phyloP scores from a whole-genome alignment of 1,140 invertebrate species.

The Eciton burchellii region DNA sequence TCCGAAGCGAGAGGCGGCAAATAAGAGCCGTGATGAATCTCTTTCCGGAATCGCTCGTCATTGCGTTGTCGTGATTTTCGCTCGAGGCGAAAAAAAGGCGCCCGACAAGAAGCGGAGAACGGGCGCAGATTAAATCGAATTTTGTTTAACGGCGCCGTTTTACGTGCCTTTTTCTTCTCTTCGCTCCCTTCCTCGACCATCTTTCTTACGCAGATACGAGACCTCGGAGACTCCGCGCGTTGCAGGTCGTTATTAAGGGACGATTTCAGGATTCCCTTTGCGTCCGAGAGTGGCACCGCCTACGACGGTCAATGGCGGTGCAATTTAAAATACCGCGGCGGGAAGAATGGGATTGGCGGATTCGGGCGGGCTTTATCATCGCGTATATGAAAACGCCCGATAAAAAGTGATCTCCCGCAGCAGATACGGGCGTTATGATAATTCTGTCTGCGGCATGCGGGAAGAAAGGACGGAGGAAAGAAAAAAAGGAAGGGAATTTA shows the following conservation, averaged over 20 bases:
- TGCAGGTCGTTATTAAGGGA: not conserved
- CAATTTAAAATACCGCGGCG: not conserved
- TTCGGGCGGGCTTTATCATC: conserved; percentile 1
- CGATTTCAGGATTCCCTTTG: not conserved
- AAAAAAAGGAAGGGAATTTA: not conserved
- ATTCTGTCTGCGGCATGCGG: not conserved
- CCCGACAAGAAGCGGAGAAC: conserved; percentile 10
- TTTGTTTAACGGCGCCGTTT: not conserved
- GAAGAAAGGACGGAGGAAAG: no score
- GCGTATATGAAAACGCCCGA: not conserved
- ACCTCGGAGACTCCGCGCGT: not conserved
- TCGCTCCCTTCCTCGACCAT: no score
- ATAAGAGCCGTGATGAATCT: no score
- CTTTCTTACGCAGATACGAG: no score
- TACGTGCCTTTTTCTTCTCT: not conserved
- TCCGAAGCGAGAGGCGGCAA: no score
- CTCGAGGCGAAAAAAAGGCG: no score
- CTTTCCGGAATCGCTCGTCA: no score
- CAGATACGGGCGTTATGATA: conserved; percentile 27
- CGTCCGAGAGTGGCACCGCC: not conserved
- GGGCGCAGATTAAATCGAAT: conserved; percentile 24
- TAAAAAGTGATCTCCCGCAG: conserved; percentile 5
- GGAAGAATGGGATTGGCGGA: not conserved
- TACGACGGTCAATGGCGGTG: not conserved
- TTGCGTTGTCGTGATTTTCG: no score